Conservation (phyloP, 2,113 vertebrate species). For the Probosciger aterrimus region DNA sequence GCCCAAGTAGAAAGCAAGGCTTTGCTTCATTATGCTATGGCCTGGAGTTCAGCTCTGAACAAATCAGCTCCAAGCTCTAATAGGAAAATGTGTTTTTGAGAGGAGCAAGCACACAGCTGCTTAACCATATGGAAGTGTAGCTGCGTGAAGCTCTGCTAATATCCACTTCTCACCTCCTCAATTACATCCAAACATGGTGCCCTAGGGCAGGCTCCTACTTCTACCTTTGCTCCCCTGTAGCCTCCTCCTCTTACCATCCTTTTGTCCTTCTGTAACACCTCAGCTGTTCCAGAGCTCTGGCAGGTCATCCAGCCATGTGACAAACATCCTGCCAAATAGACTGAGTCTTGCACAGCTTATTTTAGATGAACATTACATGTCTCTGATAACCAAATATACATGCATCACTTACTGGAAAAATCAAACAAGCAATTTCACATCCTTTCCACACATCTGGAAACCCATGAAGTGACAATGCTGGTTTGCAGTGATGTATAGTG, state of each 20-base stretch:
- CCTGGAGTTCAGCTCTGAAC: background rate
- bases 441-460: background rate
- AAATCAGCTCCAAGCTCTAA: background rate
- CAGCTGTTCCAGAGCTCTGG: background rate
- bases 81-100: background rate
- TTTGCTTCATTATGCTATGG: background rate
- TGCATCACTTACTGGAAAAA: background rate
- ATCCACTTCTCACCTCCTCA: background rate
- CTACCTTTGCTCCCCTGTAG: background rate
- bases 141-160: conserved; percentile 4
- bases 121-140: conserved; percentile 25
- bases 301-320: background rate
- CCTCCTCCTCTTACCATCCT: background rate
- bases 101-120: conserved; percentile 19
- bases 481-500: background rate
- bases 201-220: background rate
- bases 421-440: background rate
- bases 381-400: background rate
- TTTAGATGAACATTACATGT: background rate
- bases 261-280: background rate
- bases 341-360: background rate
- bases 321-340: background rate
- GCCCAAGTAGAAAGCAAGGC: background rate
- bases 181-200: background rate
- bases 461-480: background rate